Conservation (phyloP, 1,140 invertebrate genomes). For the Heliothis subflexa region DNA sequence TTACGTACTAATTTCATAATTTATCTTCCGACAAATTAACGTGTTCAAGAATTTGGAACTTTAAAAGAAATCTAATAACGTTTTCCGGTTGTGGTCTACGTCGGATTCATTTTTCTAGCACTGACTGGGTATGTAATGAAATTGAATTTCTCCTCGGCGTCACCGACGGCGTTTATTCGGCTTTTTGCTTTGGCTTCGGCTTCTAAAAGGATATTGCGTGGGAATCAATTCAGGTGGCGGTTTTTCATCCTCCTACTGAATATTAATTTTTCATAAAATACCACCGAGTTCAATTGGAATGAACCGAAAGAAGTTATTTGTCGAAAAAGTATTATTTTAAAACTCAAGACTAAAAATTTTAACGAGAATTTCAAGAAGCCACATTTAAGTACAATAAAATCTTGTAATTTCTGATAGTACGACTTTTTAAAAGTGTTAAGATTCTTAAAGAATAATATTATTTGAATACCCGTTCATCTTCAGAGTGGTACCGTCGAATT, state of each 20-base stretch:
- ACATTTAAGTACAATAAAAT: too few relatives aligned
- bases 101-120: conserved; percentile 63
- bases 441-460: not conserved
- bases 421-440: too few relatives aligned
- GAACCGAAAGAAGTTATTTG: conserved; percentile 40
- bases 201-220: conserved; percentile 82
- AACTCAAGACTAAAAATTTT: not conserved
- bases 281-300: conserved; percentile 39
- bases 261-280: conserved; percentile 75
- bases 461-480: conserved; percentile 73
- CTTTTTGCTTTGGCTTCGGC: conserved; percentile 76
- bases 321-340: conserved; percentile 25
- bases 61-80: conserved; percentile 50
- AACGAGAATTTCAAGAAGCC: not conserved
- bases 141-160: conserved; percentile 76
- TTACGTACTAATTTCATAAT: not conserved
- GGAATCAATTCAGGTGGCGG: conserved; percentile 81
- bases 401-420: too few relatives aligned
- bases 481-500: conserved; percentile 63
- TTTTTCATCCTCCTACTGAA: conserved; percentile 69
- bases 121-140: conserved; percentile 70
- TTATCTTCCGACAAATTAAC: conserved; percentile 13
- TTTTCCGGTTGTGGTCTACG: conserved; percentile 54
- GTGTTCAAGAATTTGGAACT: not conserved
- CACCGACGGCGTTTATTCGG: conserved; percentile 73